Conservation (phyloP, 1,140 invertebrate genomes). For the Leucophenga varia region DNA sequence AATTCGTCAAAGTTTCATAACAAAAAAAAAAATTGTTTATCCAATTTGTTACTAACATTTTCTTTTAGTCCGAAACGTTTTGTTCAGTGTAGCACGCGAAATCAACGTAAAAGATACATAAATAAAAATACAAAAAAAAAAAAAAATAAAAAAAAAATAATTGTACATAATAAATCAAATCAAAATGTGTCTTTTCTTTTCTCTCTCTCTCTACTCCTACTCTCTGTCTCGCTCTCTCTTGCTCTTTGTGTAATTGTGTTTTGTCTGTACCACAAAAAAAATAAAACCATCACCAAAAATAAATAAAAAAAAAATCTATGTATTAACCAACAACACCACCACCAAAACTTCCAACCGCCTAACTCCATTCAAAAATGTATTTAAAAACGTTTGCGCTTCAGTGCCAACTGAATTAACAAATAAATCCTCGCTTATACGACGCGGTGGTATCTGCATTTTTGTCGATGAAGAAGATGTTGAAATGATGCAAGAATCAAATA, state of each 20-base stretch:
- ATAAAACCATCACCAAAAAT: background rate
- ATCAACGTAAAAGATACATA: slow-evolving; percentile 40
- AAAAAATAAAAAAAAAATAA: slow-evolving; percentile 19
- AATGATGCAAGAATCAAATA: slow-evolving; percentile 1
- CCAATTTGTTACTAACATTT: too few species aligned
- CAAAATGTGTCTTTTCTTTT: slow-evolving; percentile 3
- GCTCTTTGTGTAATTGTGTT: slow-evolving; percentile 5
- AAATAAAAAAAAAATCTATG: background rate
- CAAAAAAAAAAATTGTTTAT: too few species aligned
- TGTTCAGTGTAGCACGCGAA: too few species aligned
- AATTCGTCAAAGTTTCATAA: too few species aligned
- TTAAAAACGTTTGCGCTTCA: background rate
- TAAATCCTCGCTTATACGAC: slow-evolving; percentile 52
- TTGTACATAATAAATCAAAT: slow-evolving; percentile 12
- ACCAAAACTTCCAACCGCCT: background rate
- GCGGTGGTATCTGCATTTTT: slow-evolving; percentile 55
- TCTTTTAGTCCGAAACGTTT: too few species aligned
- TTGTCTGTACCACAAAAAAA: background rate
- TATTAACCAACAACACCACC: background rate
- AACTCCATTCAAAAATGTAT: background rate
- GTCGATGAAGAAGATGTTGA: slow-evolving; percentile 54
- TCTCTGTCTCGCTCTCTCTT: background rate
- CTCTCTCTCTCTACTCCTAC: background rate
- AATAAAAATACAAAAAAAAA: slow-evolving; percentile 29
- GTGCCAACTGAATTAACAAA: slow-evolving; percentile 35